Evolutionary conservation across 2,888 invertebrate species (phyloP).

Genomic region (Choristoneura rosaceana): DNA sequence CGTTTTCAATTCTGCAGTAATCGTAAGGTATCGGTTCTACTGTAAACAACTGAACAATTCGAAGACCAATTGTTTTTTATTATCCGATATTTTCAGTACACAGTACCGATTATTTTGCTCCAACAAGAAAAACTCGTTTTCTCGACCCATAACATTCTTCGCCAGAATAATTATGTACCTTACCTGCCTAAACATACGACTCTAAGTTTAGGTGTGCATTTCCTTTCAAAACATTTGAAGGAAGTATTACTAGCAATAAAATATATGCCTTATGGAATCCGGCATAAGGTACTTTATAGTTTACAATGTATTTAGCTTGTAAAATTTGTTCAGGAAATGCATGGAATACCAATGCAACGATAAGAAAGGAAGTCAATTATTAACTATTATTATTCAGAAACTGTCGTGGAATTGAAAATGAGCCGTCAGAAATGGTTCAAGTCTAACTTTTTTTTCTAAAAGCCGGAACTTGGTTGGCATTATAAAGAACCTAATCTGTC

Average conservation of each 20-base stretch:
- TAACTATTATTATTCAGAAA: slow-evolving; percentile 33
- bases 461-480: background rate
- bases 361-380: slow-evolving; percentile 42
- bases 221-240: slow-evolving; percentile 34
- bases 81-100: slow-evolving; percentile 37
- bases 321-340: slow-evolving; percentile 38
- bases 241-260: slow-evolving; percentile 8
- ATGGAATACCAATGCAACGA: slow-evolving; percentile 38
- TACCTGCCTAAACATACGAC: slow-evolving; percentile 3
- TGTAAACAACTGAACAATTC: slow-evolving; percentile 8
- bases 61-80: slow-evolving; percentile 34
- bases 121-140: slow-evolving; percentile 39
- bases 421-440: background rate
- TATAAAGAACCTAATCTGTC: slow-evolving; percentile 16
- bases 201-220: slow-evolving; percentile 7
- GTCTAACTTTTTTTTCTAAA: background rate
- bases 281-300: slow-evolving; percentile 6
- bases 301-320: background rate
- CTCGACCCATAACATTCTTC: background rate
- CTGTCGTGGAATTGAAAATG: slow-evolving; percentile 25
- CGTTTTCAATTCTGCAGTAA: background rate
- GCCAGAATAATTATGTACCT: slow-evolving; percentile 12
- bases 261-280: background rate
- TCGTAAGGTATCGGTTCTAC: background rate
- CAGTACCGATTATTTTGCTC: slow-evolving; percentile 31